Base-by-base conservation (phyloP, 2,888 invertebrate species). In the Thera obeliscata region DNA sequence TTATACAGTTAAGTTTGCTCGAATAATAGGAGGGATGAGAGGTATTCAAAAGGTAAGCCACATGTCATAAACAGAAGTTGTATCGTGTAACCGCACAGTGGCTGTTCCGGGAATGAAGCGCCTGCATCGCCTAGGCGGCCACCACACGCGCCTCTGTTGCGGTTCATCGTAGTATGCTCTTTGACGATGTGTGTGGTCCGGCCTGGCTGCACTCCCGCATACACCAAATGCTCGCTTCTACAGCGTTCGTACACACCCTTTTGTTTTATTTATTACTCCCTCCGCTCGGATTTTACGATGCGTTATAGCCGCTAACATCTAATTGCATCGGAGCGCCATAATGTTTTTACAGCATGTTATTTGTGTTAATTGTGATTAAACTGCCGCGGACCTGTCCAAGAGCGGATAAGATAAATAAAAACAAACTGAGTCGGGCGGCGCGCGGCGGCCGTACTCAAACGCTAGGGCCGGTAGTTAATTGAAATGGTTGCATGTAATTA, bases 401-500 rank as follows among this genome's bases (percentile, higher is more conserved):
- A 74, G 75, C 75, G 76, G 80, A 77, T 80, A 78, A 82, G 74
- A 74, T 77, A 74, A 79, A 80, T 78, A 80, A 83, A 84, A 84
- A 79, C 78, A 82, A 81, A 81, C 76, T 78, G 69, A 72, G 65
- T 64, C 74, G 73, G 33, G 33, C 33, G 52, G 74, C 76, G 76
- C 73, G 72, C 66, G 68, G 74, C 76, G 76, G 74, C 71, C 66
- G 68, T 76, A 75, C 77, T 78, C 79, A 82, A 83, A 80, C 81
- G 79, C 73, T 80, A 77, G 78, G 77, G 76, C 76, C 77, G 79
- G 76, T 78, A 80, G 80, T 82, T 89, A 89, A 91, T 89, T 89
- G 88, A 90, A 88, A 90, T 87, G 85, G 87, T 81, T 88, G 89
- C 88, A 88, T 88, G 87, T 90, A 90, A 89, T 90, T 89, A 90